phyloP scores from a whole-genome alignment of 2,888 invertebrate species.

The Ectemnius lituratus region DNA sequence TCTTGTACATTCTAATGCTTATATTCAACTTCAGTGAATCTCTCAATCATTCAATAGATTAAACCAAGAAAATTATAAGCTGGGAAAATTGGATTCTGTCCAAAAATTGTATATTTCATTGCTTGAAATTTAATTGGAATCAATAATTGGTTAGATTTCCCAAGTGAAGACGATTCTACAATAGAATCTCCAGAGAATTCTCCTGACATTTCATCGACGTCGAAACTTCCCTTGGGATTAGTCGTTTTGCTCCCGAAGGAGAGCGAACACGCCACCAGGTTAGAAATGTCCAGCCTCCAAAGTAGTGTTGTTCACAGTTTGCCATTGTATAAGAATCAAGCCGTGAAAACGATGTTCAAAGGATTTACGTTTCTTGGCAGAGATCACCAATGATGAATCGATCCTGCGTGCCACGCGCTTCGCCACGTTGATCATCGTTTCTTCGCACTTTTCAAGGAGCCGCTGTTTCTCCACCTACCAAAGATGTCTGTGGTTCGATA shows the following conservation, averaged over 20 bases:
- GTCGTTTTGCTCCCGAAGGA: constrained; percentile 25
- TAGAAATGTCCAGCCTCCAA: constrained; percentile 33
- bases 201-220: not conserved
- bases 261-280: not conserved
- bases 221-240: constrained; percentile 31
- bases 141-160: no score
- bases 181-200: constrained; percentile 36
- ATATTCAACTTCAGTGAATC: no score
- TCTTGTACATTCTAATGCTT: no score
- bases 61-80: no score
- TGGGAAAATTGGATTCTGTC: no score
- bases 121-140: no score
- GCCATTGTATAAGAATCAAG: constrained; percentile 43
- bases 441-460: constrained; percentile 3
- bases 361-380: constrained; percentile 37
- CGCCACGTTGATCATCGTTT: not conserved
- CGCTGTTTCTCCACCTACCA: constrained; percentile 4
- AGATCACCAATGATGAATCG: constrained; percentile 70
- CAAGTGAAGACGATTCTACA: no score
- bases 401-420: constrained; percentile 50
- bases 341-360: constrained; percentile 54
- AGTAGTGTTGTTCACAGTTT: constrained; percentile 17
- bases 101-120: no score
- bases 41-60: no score
- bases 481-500: not conserved